These are phyloP conservation scores for Siniperca scherzeri DNA, from an alignment of 2,797 vertebrate species.

Conservation along the genomic window DNA sequence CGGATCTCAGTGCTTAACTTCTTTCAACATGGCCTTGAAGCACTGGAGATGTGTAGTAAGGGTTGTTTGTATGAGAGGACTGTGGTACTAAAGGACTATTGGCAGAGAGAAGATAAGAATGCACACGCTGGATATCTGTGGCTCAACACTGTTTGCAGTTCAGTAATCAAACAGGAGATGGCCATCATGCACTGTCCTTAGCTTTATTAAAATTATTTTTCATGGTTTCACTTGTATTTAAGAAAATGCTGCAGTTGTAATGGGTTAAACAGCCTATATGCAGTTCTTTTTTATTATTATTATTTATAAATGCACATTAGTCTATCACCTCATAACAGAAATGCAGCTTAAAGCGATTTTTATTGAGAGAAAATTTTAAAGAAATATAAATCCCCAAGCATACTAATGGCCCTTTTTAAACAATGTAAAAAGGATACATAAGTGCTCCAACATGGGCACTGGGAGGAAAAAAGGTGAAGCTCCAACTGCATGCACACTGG, in stretches of 20 bases:
- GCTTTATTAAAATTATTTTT: neutral
- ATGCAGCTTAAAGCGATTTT: neutral
- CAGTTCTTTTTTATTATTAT: neutral
- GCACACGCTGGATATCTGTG: neutral
- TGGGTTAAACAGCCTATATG: neutral
- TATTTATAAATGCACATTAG: neutral
- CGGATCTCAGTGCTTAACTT: constrained; percentile 18
- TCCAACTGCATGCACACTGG: neutral
- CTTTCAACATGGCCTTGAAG: constrained; percentile 9
- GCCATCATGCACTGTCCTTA: constrained; percentile 69
- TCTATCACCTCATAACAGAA: neutral
- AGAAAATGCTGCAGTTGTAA: neutral
- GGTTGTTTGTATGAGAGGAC: neutral
- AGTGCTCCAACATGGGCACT: neutral
- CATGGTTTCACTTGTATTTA: neutral
- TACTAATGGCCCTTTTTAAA: neutral
- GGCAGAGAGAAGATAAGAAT: neutral
- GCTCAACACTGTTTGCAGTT: constrained; percentile 78
- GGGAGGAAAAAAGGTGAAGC: neutral
- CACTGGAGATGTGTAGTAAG: constrained; percentile 9
- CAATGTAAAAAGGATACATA: neutral
- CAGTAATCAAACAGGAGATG: constrained; percentile 85
- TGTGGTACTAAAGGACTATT: neutral
- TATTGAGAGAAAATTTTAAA: neutral
- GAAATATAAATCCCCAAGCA: neutral